Conservation (phyloP, 1,140 invertebrate genomes). For the Eupeodes corollae region DNA sequence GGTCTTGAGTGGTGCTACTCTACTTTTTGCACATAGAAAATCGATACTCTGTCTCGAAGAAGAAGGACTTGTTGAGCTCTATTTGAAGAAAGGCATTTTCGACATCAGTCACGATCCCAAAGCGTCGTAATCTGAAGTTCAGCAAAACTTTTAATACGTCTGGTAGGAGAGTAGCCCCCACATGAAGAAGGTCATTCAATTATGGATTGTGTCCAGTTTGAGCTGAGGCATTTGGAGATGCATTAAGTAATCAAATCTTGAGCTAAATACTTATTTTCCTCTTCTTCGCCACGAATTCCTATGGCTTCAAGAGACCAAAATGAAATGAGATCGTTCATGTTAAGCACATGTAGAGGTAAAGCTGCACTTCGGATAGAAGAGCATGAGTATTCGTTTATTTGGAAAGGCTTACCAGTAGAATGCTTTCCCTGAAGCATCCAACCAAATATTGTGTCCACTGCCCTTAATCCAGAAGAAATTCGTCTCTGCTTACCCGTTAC, state of each 20-base stretch:
- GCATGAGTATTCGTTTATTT: background rate
- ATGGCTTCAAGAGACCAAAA: slow-evolving; percentile 2
- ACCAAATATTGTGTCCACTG: slow-evolving; percentile 2
- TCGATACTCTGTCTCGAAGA: slow-evolving; percentile 6
- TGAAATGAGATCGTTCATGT: background rate
- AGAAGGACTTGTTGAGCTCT: background rate
- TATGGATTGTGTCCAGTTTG: background rate
- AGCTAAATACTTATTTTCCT: background rate
- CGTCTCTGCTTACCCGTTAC: background rate
- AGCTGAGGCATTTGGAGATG: slow-evolving; percentile 18
- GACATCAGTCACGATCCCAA: slow-evolving; percentile 1
- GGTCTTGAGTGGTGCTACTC: slow-evolving; percentile 28
- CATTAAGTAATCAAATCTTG: background rate
- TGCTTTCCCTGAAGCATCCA: slow-evolving; percentile 1
- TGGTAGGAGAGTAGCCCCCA: background rate
- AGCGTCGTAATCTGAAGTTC: background rate
- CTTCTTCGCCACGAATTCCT: background rate
- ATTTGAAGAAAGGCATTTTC: slow-evolving; percentile 3
- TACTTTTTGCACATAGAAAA: slow-evolving; percentile 29
- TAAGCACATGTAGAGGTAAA: background rate
- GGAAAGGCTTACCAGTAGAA: background rate
- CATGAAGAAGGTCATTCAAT: background rate
- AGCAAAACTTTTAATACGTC: background rate
- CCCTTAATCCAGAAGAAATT: background rate
- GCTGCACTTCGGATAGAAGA: background rate